Conservation (phyloP, 2,113 vertebrate species). For the Atlantisia rogersi region DNA sequence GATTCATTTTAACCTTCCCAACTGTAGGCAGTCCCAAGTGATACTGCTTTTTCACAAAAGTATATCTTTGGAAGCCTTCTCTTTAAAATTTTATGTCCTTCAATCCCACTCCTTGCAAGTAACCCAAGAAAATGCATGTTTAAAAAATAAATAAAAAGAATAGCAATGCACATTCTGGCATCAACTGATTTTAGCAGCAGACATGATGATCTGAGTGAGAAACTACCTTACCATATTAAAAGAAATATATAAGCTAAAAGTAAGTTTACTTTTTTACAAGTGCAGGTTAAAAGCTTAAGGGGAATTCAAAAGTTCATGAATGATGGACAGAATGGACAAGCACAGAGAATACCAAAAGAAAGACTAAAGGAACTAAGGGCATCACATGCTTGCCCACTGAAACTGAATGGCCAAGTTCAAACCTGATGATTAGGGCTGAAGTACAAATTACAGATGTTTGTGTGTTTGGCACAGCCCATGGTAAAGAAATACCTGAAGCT, state of each 20-base stretch:
- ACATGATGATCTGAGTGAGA: constrained; percentile 7
- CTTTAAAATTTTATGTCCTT: not conserved
- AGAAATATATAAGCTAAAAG: not conserved
- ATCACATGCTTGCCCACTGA: not conserved
- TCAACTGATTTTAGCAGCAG: constrained; percentile 35
- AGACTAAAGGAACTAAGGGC: not conserved
- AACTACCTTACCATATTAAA: constrained; percentile 26
- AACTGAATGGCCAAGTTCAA: not conserved
- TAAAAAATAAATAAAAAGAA: not conserved
- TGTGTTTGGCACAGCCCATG: not conserved
- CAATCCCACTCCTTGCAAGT: constrained; percentile 5
- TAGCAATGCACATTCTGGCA: not conserved
- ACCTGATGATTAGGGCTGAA: not conserved
- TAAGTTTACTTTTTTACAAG: not conserved
- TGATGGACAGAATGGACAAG: constrained; percentile 34
- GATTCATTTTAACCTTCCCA: constrained; percentile 6
- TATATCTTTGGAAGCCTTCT: not conserved
- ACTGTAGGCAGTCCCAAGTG: not conserved
- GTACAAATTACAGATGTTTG: not conserved
- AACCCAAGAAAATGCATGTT: constrained; percentile 23
- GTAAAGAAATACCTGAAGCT: not conserved
- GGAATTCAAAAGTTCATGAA: constrained; percentile 34
- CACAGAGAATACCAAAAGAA: constrained; percentile 4
- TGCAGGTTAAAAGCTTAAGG: not conserved
- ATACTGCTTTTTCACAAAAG: not conserved